These are phyloP conservation scores for Drosophila prolongata DNA, from an alignment of 2,888 invertebrate genomes.

Conservation along the genomic window DNA sequence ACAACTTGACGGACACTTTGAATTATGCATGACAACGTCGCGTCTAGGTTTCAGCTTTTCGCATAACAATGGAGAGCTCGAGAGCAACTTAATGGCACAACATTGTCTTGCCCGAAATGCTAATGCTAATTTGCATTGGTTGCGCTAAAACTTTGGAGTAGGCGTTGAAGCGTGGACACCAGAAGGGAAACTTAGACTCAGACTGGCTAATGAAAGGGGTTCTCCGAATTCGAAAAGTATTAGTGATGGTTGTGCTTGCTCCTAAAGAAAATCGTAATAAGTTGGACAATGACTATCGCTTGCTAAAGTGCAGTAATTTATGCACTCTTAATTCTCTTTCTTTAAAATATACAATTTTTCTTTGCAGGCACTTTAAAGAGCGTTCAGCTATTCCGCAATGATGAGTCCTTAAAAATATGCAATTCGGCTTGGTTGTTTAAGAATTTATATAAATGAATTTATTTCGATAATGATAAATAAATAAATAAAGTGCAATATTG, in stretches of 20 bases:
- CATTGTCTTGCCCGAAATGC: slow-evolving; percentile 68
- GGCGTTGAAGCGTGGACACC: slow-evolving; percentile 51
- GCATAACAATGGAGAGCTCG: slow-evolving; percentile 61
- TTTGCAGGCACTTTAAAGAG: too few relatives aligned
- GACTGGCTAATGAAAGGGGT: slow-evolving; percentile 1
- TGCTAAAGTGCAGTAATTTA: not conserved
- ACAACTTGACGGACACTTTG: slow-evolving; percentile 73
- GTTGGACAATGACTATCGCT: not conserved
- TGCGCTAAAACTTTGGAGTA: slow-evolving; percentile 45
- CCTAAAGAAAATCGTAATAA: slow-evolving; percentile 3
- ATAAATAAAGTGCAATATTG: too few relatives aligned
- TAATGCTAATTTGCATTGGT: slow-evolving; percentile 70
- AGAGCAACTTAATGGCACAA: slow-evolving; percentile 57
- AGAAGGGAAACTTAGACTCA: slow-evolving; percentile 1
- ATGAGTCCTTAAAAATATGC: too few relatives aligned
- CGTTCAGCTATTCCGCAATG: too few relatives aligned
- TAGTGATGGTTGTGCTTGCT: slow-evolving; percentile 7
- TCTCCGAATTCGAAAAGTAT: slow-evolving; percentile 8
- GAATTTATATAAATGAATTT: too few relatives aligned
- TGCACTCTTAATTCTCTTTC: too few relatives aligned
- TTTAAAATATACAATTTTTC: too few relatives aligned
- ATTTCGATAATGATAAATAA: too few relatives aligned
- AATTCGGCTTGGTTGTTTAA: too few relatives aligned
- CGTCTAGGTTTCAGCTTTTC: slow-evolving; percentile 50
- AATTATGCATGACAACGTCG: slow-evolving; percentile 67